phyloP scores from a whole-genome alignment of 1,140 invertebrate species.

The Colletes latitarsis region DNA sequence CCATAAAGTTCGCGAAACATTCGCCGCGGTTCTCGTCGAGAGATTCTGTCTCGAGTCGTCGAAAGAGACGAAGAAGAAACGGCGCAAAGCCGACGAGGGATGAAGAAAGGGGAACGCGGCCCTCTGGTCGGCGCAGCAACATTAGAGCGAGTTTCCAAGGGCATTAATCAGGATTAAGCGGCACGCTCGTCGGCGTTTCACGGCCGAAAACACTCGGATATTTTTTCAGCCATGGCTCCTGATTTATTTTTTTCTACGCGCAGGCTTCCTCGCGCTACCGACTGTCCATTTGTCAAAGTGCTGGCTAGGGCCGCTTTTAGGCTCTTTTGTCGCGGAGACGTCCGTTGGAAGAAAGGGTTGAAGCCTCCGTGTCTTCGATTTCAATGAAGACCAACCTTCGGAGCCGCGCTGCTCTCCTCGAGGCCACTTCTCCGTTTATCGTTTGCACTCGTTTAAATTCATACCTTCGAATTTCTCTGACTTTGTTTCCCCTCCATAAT shows the following conservation, averaged over 20 bases:
- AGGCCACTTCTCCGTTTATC: neutral
- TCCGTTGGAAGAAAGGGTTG: conserved; percentile 56
- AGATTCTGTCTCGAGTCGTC: conserved; percentile 13
- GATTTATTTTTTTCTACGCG: conserved; percentile 58
- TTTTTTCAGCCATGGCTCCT: conserved; percentile 53
- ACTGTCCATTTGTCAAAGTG: conserved; percentile 66
- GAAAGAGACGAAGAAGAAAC: conserved; percentile 36
- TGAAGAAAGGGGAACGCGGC: conserved; percentile 54
- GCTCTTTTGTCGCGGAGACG: conserved; percentile 50
- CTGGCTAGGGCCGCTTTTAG: conserved; percentile 31
- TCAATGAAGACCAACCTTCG: conserved; percentile 33
- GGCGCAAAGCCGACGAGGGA: conserved; percentile 34
- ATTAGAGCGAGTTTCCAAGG: conserved; percentile 76
- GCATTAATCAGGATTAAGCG: conserved; percentile 81
- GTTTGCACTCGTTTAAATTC: neutral
- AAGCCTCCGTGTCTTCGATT: conserved; percentile 44
- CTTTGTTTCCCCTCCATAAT: neutral
- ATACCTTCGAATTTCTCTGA: neutral
- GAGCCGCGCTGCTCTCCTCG: conserved; percentile 2
- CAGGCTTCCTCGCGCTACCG: conserved; percentile 54
- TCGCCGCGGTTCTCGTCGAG: neutral
- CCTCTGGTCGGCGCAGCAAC: conserved; percentile 69
- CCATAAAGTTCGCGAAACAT: conserved; percentile 3
- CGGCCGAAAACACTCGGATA: conserved; percentile 61
- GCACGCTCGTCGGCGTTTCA: conserved; percentile 65